Percentiles rank a stretch among this genome's conserved stretches.
Conservation (phyloP, 2,888 invertebrate genomes). For the Villa cingulata region DNA sequence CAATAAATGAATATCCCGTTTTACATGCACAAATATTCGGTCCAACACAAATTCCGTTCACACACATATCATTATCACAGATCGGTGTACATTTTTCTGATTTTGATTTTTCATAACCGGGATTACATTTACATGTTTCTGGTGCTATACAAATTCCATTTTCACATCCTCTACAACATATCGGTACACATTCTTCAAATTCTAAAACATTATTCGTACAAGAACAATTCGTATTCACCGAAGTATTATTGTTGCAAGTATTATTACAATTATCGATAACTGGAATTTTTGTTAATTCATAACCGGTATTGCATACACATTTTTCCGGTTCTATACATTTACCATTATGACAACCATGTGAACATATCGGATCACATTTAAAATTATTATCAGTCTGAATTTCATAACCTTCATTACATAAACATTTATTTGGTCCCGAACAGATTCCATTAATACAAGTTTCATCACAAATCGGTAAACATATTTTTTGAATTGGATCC, state of each 20-base stretch:
- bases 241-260: too few relatives aligned
- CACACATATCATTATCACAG: slow-evolving; percentile 21
- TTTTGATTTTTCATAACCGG: slow-evolving; percentile 26
- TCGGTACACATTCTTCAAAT: background rate
- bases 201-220: background rate
- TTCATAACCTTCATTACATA: slow-evolving; percentile 1
- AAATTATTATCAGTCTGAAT: slow-evolving; percentile 8
- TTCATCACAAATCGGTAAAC: slow-evolving; percentile 25
- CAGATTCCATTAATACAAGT: slow-evolving; percentile 30
- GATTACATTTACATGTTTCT: slow-evolving; percentile 43
- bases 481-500: slow-evolving; percentile 8
- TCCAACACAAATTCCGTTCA: slow-evolving; percentile 23
- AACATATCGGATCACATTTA: slow-evolving; percentile 25
- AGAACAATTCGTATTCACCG: too few relatives aligned
- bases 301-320: slow-evolving; percentile 3
- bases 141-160: slow-evolving; percentile 26
- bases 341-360: slow-evolving; percentile 28
- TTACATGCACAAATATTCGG: slow-evolving; percentile 25
- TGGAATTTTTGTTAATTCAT: background rate
- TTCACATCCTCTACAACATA: background rate
- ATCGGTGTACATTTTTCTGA: slow-evolving; percentile 21
- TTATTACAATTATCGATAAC: too few relatives aligned
- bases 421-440: slow-evolving; percentile 36
- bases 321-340: slow-evolving; percentile 20
- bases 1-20: slow-evolving; percentile 15